Evolutionary conservation across 64 coral and sea anemone species (phyloP).

Genomic region (Platygyra sinensis): DNA sequence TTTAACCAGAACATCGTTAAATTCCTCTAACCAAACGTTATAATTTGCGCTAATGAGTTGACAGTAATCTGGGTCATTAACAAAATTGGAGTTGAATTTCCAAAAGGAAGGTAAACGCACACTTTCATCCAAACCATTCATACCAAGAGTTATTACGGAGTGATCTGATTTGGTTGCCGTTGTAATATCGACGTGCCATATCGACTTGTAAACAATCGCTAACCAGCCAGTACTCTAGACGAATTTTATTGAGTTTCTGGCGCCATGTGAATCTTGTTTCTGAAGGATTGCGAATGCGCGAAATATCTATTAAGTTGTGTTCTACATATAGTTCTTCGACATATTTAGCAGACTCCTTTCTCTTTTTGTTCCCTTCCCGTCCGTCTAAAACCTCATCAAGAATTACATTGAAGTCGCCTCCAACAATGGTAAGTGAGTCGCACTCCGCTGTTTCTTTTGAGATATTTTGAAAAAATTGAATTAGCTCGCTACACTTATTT

Average conservation of each 20-base stretch:
- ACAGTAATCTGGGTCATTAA: slow-evolving; percentile 37
- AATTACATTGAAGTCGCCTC: too few relatives aligned
- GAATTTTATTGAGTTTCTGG: slow-evolving; percentile 37
- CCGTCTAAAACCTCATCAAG: slow-evolving; percentile 40
- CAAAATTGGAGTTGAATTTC: slow-evolving; percentile 28
- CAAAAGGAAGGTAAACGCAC: too few relatives aligned
- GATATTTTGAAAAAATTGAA: slow-evolving; percentile 24
- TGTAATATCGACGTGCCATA: background rate
- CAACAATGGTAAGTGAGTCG: slow-evolving; percentile 5
- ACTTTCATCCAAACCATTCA: slow-evolving; percentile 27
- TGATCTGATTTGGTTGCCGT: slow-evolving; percentile 20
- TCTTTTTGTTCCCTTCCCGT: background rate
- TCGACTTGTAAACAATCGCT: slow-evolving; percentile 49
- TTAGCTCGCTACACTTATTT: too few relatives aligned
- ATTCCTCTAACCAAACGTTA: too few relatives aligned
- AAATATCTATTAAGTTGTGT: slow-evolving; percentile 13
- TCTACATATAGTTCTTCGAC: slow-evolving; percentile 21
- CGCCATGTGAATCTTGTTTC: slow-evolving; percentile 27
- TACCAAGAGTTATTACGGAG: slow-evolving; percentile 29
- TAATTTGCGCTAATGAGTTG: slow-evolving; percentile 2
- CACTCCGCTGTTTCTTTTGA: slow-evolving; percentile 7
- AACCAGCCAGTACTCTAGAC: slow-evolving; percentile 39
- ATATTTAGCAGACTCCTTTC: background rate
- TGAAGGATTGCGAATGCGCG: slow-evolving; percentile 28
- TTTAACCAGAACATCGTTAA: too few relatives aligned